Evolutionary conservation across 2,797 vertebrate species (phyloP).

Genomic region (Phaenicophaeus curvirostris): DNA sequence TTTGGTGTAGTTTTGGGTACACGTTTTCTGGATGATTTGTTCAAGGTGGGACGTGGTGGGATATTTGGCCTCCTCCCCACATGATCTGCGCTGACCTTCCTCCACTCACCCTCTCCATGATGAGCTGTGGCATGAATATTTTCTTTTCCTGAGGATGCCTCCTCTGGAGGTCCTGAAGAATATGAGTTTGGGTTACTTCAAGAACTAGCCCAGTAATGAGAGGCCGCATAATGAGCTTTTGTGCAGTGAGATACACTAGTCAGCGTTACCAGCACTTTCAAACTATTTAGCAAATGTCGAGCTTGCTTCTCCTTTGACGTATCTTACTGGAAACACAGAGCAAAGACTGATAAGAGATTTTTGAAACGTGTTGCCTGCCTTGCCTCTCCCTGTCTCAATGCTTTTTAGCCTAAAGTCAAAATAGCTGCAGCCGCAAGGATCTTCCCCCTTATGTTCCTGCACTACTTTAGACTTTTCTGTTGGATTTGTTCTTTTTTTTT

Average conservation of each 20-base stretch:
- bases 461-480: neutral
- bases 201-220: neutral
- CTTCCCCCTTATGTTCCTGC: neutral
- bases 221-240: neutral
- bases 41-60: accelerated
- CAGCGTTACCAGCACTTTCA: neutral
- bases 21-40: neutral
- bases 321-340: neutral
- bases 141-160: neutral
- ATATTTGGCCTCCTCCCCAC: neutral
- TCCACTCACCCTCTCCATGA: neutral
- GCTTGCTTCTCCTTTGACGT: neutral
- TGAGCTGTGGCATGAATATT: neutral
- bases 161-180: neutral
- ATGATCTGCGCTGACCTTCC: accelerated
- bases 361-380: neutral
- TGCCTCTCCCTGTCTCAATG: neutral
- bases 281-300: neutral
- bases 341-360: neutral
- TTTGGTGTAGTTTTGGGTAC: neutral
- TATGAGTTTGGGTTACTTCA: neutral
- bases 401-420: neutral
- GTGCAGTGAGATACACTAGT: neutral
- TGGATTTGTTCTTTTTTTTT: neutral
- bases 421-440: neutral